Conservation (phyloP, 2,797 vertebrate genomes). For the Otus scops region DNA sequence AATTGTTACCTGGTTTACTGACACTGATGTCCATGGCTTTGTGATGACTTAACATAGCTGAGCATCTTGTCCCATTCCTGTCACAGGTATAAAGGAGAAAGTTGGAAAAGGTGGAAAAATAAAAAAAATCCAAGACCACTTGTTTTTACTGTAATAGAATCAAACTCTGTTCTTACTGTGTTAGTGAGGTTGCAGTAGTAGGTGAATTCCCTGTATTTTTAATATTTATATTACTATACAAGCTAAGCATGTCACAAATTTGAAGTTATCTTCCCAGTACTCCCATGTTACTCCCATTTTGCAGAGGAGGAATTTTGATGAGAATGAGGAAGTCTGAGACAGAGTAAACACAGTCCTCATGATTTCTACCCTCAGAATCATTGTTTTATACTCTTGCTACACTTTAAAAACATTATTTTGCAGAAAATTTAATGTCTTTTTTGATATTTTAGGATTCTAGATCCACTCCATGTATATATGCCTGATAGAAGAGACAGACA, state of each 20-base stretch:
- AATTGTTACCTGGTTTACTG: background rate
- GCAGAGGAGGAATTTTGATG: background rate
- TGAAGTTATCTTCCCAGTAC: background rate
- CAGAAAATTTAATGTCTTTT: background rate
- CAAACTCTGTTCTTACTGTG: background rate
- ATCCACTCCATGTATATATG: background rate
- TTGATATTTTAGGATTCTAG: background rate
- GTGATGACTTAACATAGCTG: background rate
- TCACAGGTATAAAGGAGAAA: background rate
- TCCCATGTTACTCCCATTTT: background rate
- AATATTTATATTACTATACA: background rate
- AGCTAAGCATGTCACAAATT: background rate
- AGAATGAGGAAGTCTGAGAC: background rate
- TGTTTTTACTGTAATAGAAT: background rate
- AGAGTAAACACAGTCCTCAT: background rate
- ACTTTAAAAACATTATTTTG: background rate
- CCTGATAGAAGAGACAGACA: background rate
- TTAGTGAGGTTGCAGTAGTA: background rate
- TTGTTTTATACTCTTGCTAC: background rate
- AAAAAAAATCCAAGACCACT: background rate
- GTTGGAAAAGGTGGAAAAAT: background rate
- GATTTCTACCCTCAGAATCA: background rate
- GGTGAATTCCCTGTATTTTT: background rate
- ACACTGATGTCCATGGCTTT: background rate
- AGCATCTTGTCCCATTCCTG: background rate